Percentiles rank a stretch among this genome's conserved stretches.
phyloP scores from a whole-genome alignment of 2,888 invertebrate species.

The Panopea generosa region DNA sequence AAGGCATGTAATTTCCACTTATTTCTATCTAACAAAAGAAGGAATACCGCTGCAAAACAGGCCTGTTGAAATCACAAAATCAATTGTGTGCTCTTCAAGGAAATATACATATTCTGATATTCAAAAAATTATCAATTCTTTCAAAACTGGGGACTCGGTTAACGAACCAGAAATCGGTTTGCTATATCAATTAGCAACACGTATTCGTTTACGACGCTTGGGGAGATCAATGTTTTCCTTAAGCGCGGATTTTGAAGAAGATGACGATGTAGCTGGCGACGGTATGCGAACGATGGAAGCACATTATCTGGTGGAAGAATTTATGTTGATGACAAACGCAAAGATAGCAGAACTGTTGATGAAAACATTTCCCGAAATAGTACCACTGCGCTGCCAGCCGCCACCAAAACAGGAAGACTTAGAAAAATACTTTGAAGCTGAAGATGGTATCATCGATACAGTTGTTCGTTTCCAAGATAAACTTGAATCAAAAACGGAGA shows the following conservation, averaged over 20 bases:
- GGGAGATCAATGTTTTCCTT: constrained; percentile 55
- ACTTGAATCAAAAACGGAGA: background rate
- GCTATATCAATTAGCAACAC: constrained; percentile 46
- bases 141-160: constrained; percentile 8
- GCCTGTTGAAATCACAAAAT: constrained; percentile 30
- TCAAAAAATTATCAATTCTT: constrained; percentile 60
- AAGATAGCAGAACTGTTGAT: constrained; percentile 48
- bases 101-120: constrained; percentile 66
- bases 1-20: constrained; percentile 69
- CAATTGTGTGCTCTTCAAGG: constrained; percentile 53
- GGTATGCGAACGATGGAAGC: constrained; percentile 45
- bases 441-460: constrained; percentile 41
- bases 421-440: constrained; percentile 40
- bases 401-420: constrained; percentile 55
- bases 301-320: constrained; percentile 67
- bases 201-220: constrained; percentile 42
- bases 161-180: constrained; percentile 17
- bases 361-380: constrained; percentile 35
- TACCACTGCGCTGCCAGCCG: constrained; percentile 62
- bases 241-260: constrained; percentile 24
- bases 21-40: constrained; percentile 58
- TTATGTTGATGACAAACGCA: constrained; percentile 64
- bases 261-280: constrained; percentile 34
- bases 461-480: constrained; percentile 56
- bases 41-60: constrained; percentile 41